phyloP scores from a whole-genome alignment of 2,113 vertebrate species.

The Azemiops feae region DNA sequence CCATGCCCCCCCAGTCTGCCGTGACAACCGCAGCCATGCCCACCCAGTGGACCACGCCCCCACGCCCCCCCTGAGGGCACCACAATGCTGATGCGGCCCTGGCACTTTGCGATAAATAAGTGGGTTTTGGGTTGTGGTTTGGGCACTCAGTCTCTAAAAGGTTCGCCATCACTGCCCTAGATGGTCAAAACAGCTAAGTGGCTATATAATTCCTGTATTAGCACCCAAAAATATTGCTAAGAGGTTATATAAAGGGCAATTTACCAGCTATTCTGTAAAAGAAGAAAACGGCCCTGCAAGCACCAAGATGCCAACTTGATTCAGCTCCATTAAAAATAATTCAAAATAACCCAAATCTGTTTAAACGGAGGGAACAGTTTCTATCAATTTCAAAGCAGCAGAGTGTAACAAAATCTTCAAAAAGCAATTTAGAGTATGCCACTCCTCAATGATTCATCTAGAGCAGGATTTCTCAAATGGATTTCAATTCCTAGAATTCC shows the following conservation, averaged over 20 bases:
- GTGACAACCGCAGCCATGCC: too few relatives aligned
- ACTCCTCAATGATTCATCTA: neutral
- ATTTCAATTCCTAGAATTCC: neutral
- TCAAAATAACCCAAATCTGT: neutral
- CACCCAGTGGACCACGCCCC: too few relatives aligned
- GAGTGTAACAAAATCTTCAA: neutral
- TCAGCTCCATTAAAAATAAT: neutral
- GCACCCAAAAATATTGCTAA: neutral
- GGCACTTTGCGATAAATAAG: too few relatives aligned
- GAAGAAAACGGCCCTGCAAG: neutral
- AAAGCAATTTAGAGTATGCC: too few relatives aligned
- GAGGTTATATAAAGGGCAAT: neutral
- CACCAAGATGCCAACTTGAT: neutral
- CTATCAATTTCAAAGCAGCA: neutral
- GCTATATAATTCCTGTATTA: neutral
- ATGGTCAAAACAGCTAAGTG: neutral
- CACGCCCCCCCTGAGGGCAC: too few relatives aligned
- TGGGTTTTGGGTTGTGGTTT: too few relatives aligned
- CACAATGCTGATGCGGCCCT: too few relatives aligned
- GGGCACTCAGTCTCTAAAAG: too few relatives aligned
- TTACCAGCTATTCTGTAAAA: neutral
- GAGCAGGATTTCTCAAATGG: neutral
- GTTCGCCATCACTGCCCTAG: too few relatives aligned
- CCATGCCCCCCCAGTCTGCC: too few relatives aligned
- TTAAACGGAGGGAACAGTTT: neutral